A percentile compares a stretch with the other conserved stretches of the same genome.
Evolutionary conservation across 1,140 invertebrate genomes (phyloP).

Genomic region (Orussus abietinus): DNA sequence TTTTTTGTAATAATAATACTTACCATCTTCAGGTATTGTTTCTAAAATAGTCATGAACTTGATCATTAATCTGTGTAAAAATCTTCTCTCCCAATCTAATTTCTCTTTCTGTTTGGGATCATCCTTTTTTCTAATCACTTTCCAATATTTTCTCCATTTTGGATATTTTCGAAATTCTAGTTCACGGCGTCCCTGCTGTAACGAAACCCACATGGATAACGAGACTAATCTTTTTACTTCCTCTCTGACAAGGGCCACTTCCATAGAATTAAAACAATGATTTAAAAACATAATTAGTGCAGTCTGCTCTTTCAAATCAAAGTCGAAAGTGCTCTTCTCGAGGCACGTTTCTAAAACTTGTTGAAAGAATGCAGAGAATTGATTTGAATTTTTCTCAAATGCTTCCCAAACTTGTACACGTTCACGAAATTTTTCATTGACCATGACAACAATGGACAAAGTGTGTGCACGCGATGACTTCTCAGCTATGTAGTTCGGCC

Average conservation of each 20-base stretch:
- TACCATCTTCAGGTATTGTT: conserved; percentile 65
- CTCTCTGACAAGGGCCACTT: conserved; percentile 87
- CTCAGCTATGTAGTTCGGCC: conserved; percentile 84
- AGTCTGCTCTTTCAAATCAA: conserved; percentile 76
- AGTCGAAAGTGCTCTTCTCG: conserved; percentile 54
- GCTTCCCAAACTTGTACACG: conserved; percentile 93
- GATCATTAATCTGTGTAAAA: conserved; percentile 83
- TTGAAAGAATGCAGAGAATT: conserved; percentile 86
- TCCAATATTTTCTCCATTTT: conserved; percentile 92
- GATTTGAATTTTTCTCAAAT: conserved; percentile 74
- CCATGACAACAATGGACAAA: conserved; percentile 94
- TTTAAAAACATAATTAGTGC: conserved; percentile 87
- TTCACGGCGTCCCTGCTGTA: conserved; percentile 81
- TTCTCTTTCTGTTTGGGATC: conserved; percentile 68
- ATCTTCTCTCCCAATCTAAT: conserved; percentile 82
- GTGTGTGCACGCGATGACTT: conserved; percentile 75
- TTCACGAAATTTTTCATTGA: conserved; percentile 98
- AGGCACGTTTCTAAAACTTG: conserved; percentile 74
- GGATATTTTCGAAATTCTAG: conserved; percentile 82
- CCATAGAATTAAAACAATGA: conserved; percentile 97
- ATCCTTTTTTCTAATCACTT: conserved; percentile 82
- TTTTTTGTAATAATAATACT: conserved; percentile 17
- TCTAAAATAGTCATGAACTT: conserved; percentile 87
- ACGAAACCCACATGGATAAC: conserved; percentile 88
- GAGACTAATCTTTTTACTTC: conserved; percentile 91